phyloP scores from a whole-genome alignment of 2,113 vertebrate species.

The Polypterus bichir region DNA sequence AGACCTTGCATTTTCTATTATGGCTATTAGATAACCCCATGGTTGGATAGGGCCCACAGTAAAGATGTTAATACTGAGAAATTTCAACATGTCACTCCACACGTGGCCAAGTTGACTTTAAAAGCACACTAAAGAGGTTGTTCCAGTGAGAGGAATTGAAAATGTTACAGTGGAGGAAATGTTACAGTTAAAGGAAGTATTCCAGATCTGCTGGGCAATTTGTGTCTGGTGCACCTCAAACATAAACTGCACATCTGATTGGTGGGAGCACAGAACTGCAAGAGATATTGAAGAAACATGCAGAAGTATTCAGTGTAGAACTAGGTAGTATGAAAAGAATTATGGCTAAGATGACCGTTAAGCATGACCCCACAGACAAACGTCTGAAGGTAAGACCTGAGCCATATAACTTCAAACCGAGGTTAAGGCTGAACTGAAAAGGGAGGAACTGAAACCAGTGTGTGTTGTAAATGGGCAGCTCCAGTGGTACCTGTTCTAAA shows the following conservation, averaged over 20 bases:
- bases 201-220: conserved; percentile 11
- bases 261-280: background rate
- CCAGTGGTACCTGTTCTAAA: background rate
- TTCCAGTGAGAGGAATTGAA: conserved; percentile 7
- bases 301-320: conserved; percentile 2
- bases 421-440: too few species aligned
- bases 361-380: background rate
- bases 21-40: conserved; percentile 11
- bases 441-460: too few species aligned
- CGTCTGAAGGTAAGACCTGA: too few species aligned
- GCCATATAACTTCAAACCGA: too few species aligned
- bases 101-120: conserved; percentile 3
- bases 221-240: conserved; percentile 6
- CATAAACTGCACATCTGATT: conserved; percentile 15
- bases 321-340: conserved; percentile 6
- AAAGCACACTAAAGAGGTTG: conserved; percentile 7
- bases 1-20: conserved; percentile 9
- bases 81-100: conserved; percentile 8
- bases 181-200: conserved; percentile 4
- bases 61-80: conserved; percentile 10
- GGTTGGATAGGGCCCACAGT: conserved; percentile 4
- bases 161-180: conserved; percentile 15
- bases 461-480: too few species aligned
- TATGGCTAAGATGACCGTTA: background rate
- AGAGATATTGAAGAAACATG: conserved; percentile 2